phyloP scores from a whole-genome alignment of 1,140 invertebrate species.

The Heliconius himera region DNA sequence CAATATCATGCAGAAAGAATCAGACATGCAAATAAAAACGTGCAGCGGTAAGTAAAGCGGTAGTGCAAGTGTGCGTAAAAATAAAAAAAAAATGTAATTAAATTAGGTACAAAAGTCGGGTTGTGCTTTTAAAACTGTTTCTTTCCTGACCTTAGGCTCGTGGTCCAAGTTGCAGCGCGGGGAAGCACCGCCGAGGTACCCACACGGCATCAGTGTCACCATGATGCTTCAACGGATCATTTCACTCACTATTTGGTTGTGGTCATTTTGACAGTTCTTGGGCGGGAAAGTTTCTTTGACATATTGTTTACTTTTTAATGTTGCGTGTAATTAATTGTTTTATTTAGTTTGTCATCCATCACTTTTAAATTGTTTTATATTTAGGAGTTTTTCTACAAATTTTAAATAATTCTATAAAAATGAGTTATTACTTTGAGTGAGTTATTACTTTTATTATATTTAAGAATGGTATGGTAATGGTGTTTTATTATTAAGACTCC shows the following conservation, averaged over 20 bases:
- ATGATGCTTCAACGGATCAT: constrained; percentile 61
- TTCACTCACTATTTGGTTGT: constrained; percentile 52
- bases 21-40: constrained; percentile 25
- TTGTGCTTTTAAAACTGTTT: constrained; percentile 15
- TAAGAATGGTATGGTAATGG: neutral
- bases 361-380: neutral
- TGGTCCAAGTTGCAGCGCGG: constrained; percentile 76
- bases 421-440: neutral
- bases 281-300: constrained; percentile 60
- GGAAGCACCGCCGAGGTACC: constrained; percentile 73
- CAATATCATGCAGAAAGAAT: constrained; percentile 25
- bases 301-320: constrained; percentile 56
- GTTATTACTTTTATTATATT: neutral
- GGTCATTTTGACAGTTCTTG: constrained; percentile 73
- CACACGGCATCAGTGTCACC: constrained; percentile 80
- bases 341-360: constrained; percentile 35
- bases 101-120: neutral
- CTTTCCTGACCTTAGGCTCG: constrained; percentile 74
- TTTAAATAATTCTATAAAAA: neutral
- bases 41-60: constrained; percentile 21
- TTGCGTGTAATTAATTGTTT: constrained; percentile 38
- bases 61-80: constrained; percentile 28
- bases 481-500: neutral
- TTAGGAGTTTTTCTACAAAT: neutral
- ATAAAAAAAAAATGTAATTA: constrained; percentile 5